A percentile compares a stretch with the other conserved stretches of the same genome.
These are phyloP conservation scores for Akabosia matsudoensis DNA, from an alignment of 1,140 invertebrate genomes.

Conservation along the genomic window DNA sequence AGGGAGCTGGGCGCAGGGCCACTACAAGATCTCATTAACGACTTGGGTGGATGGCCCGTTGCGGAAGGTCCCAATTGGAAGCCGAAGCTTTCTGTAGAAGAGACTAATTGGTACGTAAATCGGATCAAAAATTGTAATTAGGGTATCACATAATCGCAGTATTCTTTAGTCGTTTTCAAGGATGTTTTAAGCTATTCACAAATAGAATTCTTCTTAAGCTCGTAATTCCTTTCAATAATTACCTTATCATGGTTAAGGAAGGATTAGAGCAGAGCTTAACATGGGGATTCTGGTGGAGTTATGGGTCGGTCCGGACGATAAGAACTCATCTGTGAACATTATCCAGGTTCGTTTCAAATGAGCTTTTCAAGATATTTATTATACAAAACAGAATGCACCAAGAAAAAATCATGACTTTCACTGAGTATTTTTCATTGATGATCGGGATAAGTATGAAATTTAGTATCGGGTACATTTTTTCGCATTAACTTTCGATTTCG, in stretches of 20 bases:
- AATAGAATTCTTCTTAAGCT: neutral
- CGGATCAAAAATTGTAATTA: too few relatives aligned
- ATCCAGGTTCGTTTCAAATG: constrained; percentile 65
- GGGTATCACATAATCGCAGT: too few relatives aligned
- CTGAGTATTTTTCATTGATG: too few relatives aligned
- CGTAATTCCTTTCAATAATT: neutral
- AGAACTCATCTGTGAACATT: constrained; percentile 78
- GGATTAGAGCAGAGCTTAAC: constrained; percentile 67
- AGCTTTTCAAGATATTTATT: too few relatives aligned
- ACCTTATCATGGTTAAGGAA: constrained; percentile 51
- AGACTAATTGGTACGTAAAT: constrained; percentile 54
- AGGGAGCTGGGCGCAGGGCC: constrained; percentile 65
- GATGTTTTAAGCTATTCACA: neutral
- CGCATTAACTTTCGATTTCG: too few relatives aligned
- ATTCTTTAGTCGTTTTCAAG: too few relatives aligned
- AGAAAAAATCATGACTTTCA: too few relatives aligned
- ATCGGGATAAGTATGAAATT: too few relatives aligned
- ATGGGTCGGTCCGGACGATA: constrained; percentile 80
- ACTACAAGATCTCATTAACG: constrained; percentile 59
- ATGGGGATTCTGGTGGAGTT: constrained; percentile 72
- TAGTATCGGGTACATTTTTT: too few relatives aligned
- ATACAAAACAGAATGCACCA: too few relatives aligned
- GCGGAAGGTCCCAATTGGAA: constrained; percentile 63
- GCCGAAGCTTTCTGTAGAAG: constrained; percentile 58
- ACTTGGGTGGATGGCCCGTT: constrained; percentile 74